Evolutionary conservation across 2,888 invertebrate genomes (phyloP), one percentile per base, ranked within the genome.

Genomic region (Hypsopygia costalis): DNA sequence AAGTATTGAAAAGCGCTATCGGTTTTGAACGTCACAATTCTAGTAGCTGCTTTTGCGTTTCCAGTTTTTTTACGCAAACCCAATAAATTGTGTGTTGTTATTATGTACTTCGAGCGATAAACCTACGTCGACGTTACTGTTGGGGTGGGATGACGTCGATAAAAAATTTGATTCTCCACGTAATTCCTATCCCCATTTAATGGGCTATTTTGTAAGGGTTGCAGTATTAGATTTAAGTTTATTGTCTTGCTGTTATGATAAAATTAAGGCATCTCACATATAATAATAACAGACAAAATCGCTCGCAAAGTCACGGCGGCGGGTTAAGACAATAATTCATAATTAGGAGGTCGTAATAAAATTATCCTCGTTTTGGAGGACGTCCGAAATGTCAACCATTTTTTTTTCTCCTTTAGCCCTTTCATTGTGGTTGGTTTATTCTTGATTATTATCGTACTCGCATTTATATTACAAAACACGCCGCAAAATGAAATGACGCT

Each of bases 151-250:
- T 59, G 62, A 51, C 49, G 44, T 37, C 62, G 51, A 61, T 62
- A 64, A 72, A 70, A 71, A 69, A 51, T 43, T 55, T 60, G 58
- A 64, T 67, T 66, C 53, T 37, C 41, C 47, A 46, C 55, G 61
- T 68, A 65, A 69, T 69, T 68, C 65, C 62, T 60, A 57, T 58
- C 49, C 56, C 42, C 55, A 55, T 57, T 62, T 70, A 52, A 70
- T 64, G 56, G 58, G 52, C 56, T 54, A 52, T 58, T 66, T 69
- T 59, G 42, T 47, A 36, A 34, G 29, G 34, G 8, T 8, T n/a
- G 22, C 30, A 30, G 6, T 20, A 34, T 34, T 21, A 31, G 16
- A 16, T 16, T 16, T 16, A 16, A 16, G 16, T 16, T 16, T 16
- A 16, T 16, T 3, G 16, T 16, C 16, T 16, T 3, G 16, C 16